Conservation (phyloP, 1,140 invertebrate species). For the Dreissena rostriformis region DNA sequence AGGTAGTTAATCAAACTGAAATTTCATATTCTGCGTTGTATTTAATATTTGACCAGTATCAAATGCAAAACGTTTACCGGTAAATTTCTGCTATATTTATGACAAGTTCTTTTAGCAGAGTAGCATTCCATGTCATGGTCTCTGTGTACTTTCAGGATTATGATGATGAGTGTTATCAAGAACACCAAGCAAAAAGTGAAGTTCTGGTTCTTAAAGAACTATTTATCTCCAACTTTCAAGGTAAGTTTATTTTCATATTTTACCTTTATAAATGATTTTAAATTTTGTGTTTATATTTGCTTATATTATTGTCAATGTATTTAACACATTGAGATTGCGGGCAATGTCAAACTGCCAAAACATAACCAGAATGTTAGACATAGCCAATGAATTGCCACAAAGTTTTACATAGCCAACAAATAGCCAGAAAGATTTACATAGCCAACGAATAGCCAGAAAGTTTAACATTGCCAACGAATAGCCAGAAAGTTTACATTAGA, state of each 20-base stretch:
- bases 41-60: too few species aligned
- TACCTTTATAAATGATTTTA: neutral
- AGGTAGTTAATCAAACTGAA: too few species aligned
- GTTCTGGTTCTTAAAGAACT: conserved; percentile 99
- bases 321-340: neutral
- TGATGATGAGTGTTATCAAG: conserved; percentile 99
- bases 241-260: conserved; percentile 81
- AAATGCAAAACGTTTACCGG: too few species aligned
- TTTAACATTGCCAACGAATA: neutral
- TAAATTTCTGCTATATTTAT: too few species aligned
- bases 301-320: too few species aligned
- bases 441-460: neutral
- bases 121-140: too few species aligned
- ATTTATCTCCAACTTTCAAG: conserved; percentile 97
- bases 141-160: conserved; percentile 87
- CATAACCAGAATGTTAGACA: neutral
- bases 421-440: neutral
- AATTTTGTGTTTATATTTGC: too few species aligned
- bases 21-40: too few species aligned
- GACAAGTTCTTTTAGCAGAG: too few species aligned
- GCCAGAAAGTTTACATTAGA: too few species aligned
- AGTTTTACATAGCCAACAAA: neutral
- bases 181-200: conserved; percentile 99
- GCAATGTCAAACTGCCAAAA: neutral
- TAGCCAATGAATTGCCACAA: neutral